A percentile compares a stretch with the other conserved stretches of the same genome.
Evolutionary conservation across 2,888 invertebrate species (phyloP).

Genomic region (Chelonus formosanus): DNA sequence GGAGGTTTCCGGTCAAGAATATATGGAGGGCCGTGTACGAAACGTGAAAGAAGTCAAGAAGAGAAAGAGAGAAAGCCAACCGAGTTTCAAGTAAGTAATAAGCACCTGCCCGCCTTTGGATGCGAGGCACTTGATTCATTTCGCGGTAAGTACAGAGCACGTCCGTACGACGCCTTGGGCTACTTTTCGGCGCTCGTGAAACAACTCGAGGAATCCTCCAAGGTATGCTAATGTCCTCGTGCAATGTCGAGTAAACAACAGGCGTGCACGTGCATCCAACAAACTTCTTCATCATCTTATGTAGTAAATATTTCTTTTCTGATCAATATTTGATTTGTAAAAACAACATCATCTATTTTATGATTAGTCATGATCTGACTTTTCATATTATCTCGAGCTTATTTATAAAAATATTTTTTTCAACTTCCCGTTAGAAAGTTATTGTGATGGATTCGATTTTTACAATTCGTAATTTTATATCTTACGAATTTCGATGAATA

Average conservation of each 20-base stretch:
- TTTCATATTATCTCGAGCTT: too few species aligned
- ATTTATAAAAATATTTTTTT: too few species aligned
- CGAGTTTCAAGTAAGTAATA: conserved; percentile 58
- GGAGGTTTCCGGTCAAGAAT: conserved; percentile 54
- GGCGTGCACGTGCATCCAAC: conserved; percentile 25
- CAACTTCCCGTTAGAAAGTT: too few species aligned
- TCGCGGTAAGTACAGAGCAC: conserved; percentile 63
- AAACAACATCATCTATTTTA: neutral
- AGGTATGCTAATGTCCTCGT: conserved; percentile 30
- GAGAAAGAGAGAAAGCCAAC: conserved; percentile 21
- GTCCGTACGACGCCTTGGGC: conserved; percentile 54
- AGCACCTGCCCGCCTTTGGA: conserved; percentile 63
- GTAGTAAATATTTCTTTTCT: conserved; percentile 3
- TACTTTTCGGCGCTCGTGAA: conserved; percentile 38
- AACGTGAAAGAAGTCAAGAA: conserved; percentile 28
- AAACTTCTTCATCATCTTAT: conserved; percentile 30
- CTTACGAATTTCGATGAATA: too few species aligned
- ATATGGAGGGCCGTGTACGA: conserved; percentile 44
- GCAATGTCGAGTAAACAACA: conserved; percentile 20
- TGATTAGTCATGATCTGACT: too few species aligned
- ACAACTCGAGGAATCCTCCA: conserved; percentile 29
- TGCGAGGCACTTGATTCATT: conserved; percentile 63
- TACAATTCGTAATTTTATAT: too few species aligned
- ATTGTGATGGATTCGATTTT: neutral
- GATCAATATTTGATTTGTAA: neutral